Conservation (phyloP, 2,888 invertebrate genomes). For the Epinotia ramella region DNA sequence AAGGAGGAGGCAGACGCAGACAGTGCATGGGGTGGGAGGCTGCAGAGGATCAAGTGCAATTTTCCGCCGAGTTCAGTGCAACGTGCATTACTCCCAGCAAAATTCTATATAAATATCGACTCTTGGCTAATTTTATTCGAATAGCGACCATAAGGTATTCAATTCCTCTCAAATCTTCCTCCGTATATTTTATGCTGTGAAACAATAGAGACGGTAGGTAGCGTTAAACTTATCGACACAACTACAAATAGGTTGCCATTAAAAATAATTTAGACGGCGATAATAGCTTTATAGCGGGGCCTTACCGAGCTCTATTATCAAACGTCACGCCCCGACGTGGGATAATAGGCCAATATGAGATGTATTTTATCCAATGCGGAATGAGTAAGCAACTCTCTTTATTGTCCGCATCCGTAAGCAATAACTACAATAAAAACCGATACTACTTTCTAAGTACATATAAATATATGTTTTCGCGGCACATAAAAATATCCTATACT, state of each 20-base stretch:
- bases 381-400: constrained; percentile 10
- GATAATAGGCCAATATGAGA: constrained; percentile 32
- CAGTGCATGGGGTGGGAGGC: constrained; percentile 55
- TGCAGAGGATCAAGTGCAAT: constrained; percentile 70
- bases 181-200: neutral
- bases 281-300: constrained; percentile 33
- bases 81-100: constrained; percentile 52
- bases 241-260: constrained; percentile 28
- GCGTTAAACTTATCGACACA: neutral
- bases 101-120: constrained; percentile 27
- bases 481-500: neutral
- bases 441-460: neutral
- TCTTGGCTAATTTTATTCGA: constrained; percentile 3
- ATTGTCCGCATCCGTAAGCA: neutral
- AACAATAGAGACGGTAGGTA: neutral
- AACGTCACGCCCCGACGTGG: constrained; percentile 39
- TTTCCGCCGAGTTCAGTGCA: constrained; percentile 66
- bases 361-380: constrained; percentile 10
- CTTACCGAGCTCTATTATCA: constrained; percentile 32
- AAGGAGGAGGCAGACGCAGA: constrained; percentile 56
- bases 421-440: neutral
- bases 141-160: neutral
- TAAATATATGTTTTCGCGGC: neutral
- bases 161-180: neutral
- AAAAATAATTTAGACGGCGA: constrained; percentile 40